These are phyloP conservation scores for Xiphophorus birchmanni DNA, from an alignment of 2,797 vertebrate genomes.

Conservation along the genomic window DNA sequence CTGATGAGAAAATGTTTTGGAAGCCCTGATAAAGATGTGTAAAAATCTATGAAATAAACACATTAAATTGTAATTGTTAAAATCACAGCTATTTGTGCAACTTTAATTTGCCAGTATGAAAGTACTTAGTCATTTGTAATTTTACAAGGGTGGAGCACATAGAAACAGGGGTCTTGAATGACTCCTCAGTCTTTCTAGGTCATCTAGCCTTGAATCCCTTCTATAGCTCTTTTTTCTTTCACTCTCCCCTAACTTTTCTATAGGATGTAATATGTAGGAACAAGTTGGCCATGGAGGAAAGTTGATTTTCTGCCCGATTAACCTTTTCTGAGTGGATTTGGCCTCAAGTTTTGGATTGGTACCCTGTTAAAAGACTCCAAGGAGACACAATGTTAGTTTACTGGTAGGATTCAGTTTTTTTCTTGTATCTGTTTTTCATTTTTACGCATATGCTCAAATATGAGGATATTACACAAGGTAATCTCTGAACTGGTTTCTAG, in stretches of 20 bases:
- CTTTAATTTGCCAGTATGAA: neutral
- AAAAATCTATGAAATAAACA: neutral
- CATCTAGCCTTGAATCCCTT: neutral
- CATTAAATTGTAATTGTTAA: neutral
- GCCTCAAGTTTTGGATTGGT: neutral
- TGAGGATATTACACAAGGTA: too few relatives aligned
- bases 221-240: neutral
- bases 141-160: neutral
- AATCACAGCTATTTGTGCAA: neutral
- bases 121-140: neutral
- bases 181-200: neutral
- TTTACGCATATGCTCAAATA: too few relatives aligned
- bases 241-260: neutral
- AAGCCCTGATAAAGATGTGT: neutral
- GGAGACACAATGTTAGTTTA: neutral
- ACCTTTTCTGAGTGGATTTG: conserved; percentile 1
- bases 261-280: neutral
- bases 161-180: neutral
- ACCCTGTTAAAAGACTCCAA: neutral
- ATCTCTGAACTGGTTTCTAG: too few relatives aligned
- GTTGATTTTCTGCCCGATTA: conserved; percentile 1
- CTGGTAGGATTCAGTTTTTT: neutral
- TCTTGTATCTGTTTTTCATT: too few relatives aligned
- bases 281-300: neutral
- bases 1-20: neutral